Base-by-base conservation (phyloP, 2,797 vertebrate genomes). In the Sebastes nivosus region DNA sequence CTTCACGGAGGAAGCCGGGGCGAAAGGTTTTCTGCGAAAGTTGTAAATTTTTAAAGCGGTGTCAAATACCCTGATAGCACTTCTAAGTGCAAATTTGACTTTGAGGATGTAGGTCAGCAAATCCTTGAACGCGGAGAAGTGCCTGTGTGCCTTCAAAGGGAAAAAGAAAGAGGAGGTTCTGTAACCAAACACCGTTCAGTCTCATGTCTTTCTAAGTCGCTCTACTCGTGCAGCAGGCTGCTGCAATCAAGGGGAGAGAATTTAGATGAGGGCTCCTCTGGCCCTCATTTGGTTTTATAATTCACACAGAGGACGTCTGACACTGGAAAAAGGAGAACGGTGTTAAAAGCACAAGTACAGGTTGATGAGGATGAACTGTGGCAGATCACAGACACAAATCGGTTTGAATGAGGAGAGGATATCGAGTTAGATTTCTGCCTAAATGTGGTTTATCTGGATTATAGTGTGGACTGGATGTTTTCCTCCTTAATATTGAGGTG, bases 231-330 rank as follows among this genome's bases (percentile, higher is more conserved):
- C 81, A 79, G 74, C 58, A 42, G 65, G 67, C 59, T 25, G 58
- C 75, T 12, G 84, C 78, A 87, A 80, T 93, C 89, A 90, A 84
- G 81, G 75, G 73, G 60, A 59, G 58, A 79, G 87, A 83, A 83
- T 92, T 77, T 75, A 81, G 61, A 90, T 85, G 79, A 92, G 89
- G 68, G 84, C 76, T 84, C 84, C 68, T 81, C 67, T 83, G 77
- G 79, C 78, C 65, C 87, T 86, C 82, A 83, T 91, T 90, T 92
- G 81, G 71, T 86, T 92, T 88, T 80, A 81, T 89, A 87, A 88
- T 86, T 86, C 73, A 64, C 79, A 60, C 79, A 75, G 72, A 87
- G 81, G 89, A 88, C 57, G 50, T 80, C 72, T 55, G 67, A 0
- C 0, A 42, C 38, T 42, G 38, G 38, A 42, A 73, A 72, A 72